Conservation (phyloP, 2,888 invertebrate genomes). For the Cheilosia vulpina region DNA sequence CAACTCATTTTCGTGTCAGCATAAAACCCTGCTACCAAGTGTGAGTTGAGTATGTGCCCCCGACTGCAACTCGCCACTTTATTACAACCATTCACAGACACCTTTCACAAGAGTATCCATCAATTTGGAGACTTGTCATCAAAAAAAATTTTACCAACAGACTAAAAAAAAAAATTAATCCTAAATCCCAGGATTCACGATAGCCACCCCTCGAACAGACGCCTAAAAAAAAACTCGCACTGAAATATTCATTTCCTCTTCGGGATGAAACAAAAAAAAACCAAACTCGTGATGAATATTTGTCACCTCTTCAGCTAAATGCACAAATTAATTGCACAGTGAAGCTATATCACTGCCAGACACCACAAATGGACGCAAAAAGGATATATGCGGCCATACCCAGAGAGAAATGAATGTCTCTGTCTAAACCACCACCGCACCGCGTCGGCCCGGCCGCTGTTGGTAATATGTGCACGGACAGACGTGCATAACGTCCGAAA, state of each 20-base stretch:
- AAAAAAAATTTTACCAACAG: neutral
- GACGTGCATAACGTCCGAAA: conserved; percentile 49
- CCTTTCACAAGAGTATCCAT: neutral
- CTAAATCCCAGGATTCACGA: conserved; percentile 44
- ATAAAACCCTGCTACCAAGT: neutral
- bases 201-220: neutral
- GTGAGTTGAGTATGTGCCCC: neutral
- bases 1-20: too few species aligned
- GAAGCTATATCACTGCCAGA: conserved; percentile 65
- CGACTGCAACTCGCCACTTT: conserved; percentile 17
- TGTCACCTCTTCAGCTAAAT: conserved; percentile 74
- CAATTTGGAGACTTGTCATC: neutral
- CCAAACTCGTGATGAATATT: conserved; percentile 62
- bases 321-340: conserved; percentile 73
- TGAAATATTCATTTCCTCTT: conserved; percentile 61
- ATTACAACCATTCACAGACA: conserved; percentile 5
- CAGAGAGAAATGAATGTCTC: conserved; percentile 36
- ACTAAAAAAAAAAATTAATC: conserved; percentile 6
- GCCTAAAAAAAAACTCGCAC: conserved; percentile 33
- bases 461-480: neutral
- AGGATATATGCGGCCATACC: conserved; percentile 29
- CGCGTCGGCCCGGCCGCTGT: conserved; percentile 1
- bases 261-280: neutral
- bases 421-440: conserved; percentile 45
- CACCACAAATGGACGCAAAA: conserved; percentile 61